phyloP scores from a whole-genome alignment of 2,113 vertebrate species.

The Oxyruncus cristatus region DNA sequence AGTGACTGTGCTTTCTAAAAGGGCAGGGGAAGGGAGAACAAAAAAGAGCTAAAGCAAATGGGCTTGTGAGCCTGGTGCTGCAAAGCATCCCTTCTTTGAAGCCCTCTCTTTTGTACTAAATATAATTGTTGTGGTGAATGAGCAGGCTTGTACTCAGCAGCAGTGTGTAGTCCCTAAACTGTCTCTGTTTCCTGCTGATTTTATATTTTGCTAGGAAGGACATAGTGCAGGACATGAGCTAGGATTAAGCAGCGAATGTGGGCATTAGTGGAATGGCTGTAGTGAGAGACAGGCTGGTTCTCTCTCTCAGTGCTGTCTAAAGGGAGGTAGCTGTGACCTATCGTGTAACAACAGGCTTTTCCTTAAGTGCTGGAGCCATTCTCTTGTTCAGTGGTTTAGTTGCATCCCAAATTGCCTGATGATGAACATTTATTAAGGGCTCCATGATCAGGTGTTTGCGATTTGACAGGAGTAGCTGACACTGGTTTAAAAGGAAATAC shows the following conservation, averaged over 20 bases:
- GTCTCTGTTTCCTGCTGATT: constrained; percentile 61
- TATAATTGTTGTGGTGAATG: background rate
- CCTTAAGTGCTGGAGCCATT: background rate
- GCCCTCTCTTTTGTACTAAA: background rate
- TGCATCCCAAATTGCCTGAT: background rate
- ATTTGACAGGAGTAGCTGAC: background rate
- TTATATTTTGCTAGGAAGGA: constrained; percentile 17
- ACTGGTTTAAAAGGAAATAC: background rate
- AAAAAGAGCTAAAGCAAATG: background rate
- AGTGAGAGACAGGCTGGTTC: background rate
- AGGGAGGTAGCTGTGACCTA: background rate
- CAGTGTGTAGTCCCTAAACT: background rate
- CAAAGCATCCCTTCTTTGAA: background rate
- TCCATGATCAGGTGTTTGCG: background rate
- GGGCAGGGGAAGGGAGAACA: background rate
- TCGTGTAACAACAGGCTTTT: background rate
- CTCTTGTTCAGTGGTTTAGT: background rate
- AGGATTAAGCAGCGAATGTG: background rate
- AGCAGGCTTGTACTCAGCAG: background rate
- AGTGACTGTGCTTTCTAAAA: constrained; percentile 14
- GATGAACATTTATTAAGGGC: background rate
- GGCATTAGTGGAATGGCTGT: background rate
- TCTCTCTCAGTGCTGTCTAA: background rate
- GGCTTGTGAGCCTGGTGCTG: background rate
- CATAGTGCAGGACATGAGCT: background rate